A percentile compares a stretch with the other conserved stretches of the same genome.
Conservation (phyloP, 2,888 invertebrate species). For the Idaea straminata region DNA sequence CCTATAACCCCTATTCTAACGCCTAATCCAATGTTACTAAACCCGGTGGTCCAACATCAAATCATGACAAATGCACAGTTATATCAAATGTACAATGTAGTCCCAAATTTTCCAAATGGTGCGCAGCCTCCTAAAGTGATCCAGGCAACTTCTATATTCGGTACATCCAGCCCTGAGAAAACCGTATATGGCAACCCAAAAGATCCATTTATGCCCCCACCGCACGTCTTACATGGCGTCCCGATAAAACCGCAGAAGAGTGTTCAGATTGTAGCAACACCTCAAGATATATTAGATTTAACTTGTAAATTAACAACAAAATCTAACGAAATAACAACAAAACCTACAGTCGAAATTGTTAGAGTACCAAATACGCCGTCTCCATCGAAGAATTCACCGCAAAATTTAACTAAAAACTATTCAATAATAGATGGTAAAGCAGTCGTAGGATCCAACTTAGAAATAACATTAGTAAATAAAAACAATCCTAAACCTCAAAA, state of each 20-base stretch:
- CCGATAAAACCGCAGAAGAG: conserved; percentile 54
- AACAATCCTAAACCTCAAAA: conserved; percentile 26
- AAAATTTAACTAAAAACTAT: conserved; percentile 73
- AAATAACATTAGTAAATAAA: conserved; percentile 84
- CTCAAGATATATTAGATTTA: conserved; percentile 83
- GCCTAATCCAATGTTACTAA: conserved; percentile 48
- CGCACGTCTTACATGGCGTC: conserved; percentile 70
- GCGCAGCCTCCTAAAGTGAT: conserved; percentile 77
- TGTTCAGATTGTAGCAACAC: conserved; percentile 49
- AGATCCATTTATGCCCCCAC: conserved; percentile 81
- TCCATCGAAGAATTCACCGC: conserved; percentile 64
- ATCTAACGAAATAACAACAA: conserved; percentile 45
- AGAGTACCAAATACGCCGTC: conserved; percentile 63
- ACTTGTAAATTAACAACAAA: conserved; percentile 73
- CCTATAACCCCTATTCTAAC: conserved; percentile 29
- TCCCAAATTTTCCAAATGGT: conserved; percentile 53
- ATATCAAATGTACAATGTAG: conserved; percentile 65
- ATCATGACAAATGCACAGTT: conserved; percentile 74
- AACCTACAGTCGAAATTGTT: conserved; percentile 80
- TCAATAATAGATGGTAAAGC: conserved; percentile 65
- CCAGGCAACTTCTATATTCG: conserved; percentile 84
- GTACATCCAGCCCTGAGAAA: conserved; percentile 77
- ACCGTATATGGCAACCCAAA: conserved; percentile 87
- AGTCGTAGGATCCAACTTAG: conserved; percentile 83
- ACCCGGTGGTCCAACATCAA: conserved; percentile 66